Evolutionary conservation across 2,113 vertebrate species (phyloP).

Genomic region (Nanorana parkeri): DNA sequence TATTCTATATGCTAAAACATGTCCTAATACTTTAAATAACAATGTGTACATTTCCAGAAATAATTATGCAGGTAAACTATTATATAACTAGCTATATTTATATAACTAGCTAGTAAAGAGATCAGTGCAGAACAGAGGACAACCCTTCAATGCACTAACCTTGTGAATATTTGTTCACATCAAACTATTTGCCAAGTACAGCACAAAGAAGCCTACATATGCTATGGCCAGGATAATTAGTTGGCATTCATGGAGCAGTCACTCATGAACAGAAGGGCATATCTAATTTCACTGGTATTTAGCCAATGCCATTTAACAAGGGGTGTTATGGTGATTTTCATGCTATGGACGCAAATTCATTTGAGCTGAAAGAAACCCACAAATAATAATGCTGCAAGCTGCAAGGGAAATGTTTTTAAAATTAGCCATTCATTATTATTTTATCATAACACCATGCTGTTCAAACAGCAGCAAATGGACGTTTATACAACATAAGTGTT

Average conservation of each 20-base stretch:
- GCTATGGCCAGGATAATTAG: slow-evolving; percentile 57
- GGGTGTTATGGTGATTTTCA: slow-evolving; percentile 46
- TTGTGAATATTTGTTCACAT: slow-evolving; percentile 54
- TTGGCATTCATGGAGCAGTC: slow-evolving; percentile 56
- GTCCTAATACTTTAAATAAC: neutral
- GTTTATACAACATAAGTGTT: slow-evolving; percentile 13
- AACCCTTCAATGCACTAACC: slow-evolving; percentile 49
- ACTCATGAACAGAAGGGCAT: slow-evolving; percentile 56
- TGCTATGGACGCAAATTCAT: slow-evolving; percentile 32
- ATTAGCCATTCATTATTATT: slow-evolving; percentile 36
- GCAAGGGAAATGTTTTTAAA: slow-evolving; percentile 28
- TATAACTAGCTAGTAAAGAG: slow-evolving; percentile 9
- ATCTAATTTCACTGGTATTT: slow-evolving; percentile 57
- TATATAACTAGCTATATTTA: too few relatives aligned
- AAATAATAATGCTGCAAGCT: slow-evolving; percentile 23
- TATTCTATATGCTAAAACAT: neutral
- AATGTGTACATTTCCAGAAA: neutral
- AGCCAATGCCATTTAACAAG: slow-evolving; percentile 52
- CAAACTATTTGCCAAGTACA: slow-evolving; percentile 48
- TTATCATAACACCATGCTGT: slow-evolving; percentile 30
- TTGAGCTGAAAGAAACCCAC: slow-evolving; percentile 41
- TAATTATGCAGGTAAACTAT: neutral
- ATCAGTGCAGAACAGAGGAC: slow-evolving; percentile 37
- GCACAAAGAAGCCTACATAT: slow-evolving; percentile 48
- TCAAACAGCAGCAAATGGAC: slow-evolving; percentile 6